Base-by-base conservation (phyloP, 1,140 invertebrate genomes). In the Drosophila pseudoobscura region DNA sequence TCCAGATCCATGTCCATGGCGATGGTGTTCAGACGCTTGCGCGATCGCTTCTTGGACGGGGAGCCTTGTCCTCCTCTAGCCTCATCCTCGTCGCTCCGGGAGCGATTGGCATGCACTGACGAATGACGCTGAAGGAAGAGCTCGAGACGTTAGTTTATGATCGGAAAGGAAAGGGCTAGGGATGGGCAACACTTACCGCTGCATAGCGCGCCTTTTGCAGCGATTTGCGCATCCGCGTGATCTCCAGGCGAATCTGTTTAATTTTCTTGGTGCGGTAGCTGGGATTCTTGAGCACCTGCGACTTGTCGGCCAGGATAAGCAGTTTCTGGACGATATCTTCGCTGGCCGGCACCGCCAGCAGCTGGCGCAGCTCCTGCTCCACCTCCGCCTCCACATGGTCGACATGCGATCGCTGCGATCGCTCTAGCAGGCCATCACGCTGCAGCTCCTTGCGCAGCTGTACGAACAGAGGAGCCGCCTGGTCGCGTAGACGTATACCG, bases 401-500 rank as follows among this genome's bases (percentile, higher is more conserved):
- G 22, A 78, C 68, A 26, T 78, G 79, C 44, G 93, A 91, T 13
- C 74, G 74, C 24, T 83, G 75, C 29, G 62, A 59, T 6, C 79
- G 75, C 77, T 91, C 87, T 76, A 91, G 73, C 26, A 91, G 74
- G 6, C 95, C 96, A 31, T 95, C 94, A 9, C 93, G 91, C 60
- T 96, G 94, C 4, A 97, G 91, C 66, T 96, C 96, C 77, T 95
- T 95, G 3, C 95, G 93, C 4, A 95, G 95, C 87, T 96, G 94
- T 20, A 96, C 94, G 76, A 98, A 95, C 11, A 98, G 92, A 0
- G 93, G 92, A 24, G 94, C 93, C 49, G 97, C 97, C 92, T 97
- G 95, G 77, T 98, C 97, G 50, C 96, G 94, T 94, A 99, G 95
- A 82, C 95, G 96, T 1, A 97, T 92, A 13, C 96, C 98, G 6